Conservation (phyloP, 2,113 vertebrate genomes). For the Beaufortia kweichowensis region DNA sequence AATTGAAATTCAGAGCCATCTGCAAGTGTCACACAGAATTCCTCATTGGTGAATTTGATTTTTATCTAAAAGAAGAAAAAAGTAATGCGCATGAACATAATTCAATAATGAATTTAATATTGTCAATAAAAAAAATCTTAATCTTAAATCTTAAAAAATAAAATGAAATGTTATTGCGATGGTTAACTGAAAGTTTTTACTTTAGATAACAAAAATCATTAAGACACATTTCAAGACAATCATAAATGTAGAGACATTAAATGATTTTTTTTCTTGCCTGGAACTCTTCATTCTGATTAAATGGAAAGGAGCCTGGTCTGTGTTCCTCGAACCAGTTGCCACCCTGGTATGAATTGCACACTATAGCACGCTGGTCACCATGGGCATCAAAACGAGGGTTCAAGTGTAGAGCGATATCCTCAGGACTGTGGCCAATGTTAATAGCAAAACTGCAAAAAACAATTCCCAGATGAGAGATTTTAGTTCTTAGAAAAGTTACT, state of each 20-base stretch:
- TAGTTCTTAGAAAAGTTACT: neutral
- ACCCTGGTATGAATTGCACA: slow-evolving; percentile 73
- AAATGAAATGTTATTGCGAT: too few species aligned
- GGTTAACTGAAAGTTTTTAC: too few species aligned
- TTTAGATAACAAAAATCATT: too few species aligned
- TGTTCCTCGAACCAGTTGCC: slow-evolving; percentile 71
- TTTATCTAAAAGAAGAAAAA: slow-evolving; percentile 56
- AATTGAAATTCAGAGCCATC: slow-evolving; percentile 70
- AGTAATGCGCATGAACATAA: neutral
- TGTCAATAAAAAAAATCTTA: too few species aligned
- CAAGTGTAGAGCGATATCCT: slow-evolving; percentile 70
- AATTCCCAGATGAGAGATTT: neutral
- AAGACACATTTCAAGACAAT: too few species aligned
- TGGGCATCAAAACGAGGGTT: slow-evolving; percentile 73
- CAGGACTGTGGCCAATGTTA: slow-evolving; percentile 65
- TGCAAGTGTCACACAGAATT: slow-evolving; percentile 67
- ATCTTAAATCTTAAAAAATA: too few species aligned
- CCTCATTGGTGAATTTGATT: slow-evolving; percentile 65
- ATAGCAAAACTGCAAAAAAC: slow-evolving; percentile 66
- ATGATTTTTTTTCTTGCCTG: slow-evolving; percentile 56
- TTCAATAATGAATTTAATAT: neutral
- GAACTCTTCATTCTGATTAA: slow-evolving; percentile 67
- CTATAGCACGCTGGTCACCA: slow-evolving; percentile 65
- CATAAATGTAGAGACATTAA: neutral
- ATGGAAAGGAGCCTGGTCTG: slow-evolving; percentile 68